Evolutionary conservation across 1,140 invertebrate genomes (phyloP), one percentile per base, ranked within the genome.

Genomic region (Hesperophylax magnus): DNA sequence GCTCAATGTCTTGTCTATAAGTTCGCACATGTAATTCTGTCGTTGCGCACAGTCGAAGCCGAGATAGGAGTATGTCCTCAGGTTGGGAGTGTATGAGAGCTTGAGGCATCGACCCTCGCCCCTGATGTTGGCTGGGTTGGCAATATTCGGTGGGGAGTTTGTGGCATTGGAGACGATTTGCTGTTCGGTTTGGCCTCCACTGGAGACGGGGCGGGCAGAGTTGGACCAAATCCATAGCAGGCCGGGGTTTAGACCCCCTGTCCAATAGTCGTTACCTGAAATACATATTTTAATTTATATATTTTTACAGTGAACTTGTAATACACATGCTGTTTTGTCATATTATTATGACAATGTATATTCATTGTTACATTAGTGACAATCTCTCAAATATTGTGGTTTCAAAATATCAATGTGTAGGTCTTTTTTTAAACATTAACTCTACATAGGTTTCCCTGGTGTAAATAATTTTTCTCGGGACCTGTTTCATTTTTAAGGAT

Each of bases 181-280:
- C 67, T 85, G 84, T 56, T 84, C 84, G 52, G 86, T 88, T 77
- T 86, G 86, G 61, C 86, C 85, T 22, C 91, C 86, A 86, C 86
- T 86, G 75, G 86, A 81, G 75, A 96, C 93, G 0, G 95, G 94
- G 81, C 93, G 91, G 0, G 94, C 95, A 56, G 94, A 95, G 82
- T 93, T 94, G 8, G 94, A 93, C 95, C 95, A 96, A 85, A 96
- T 96, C 95, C 95, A 96, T 20, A 96, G 88, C 1, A 96, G 89
- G 17, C 95, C 95, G 0, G 95, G 95, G 88, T 96, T 96, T 17
- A 96, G 87, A 1, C 95, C 95, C 8, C 94, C 95, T 8, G 95
- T 94, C 95, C 95, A 96, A 86, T 92, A 96, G 84, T 94, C 94
- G 82, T 90, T 91, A 0, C 93, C 93, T 93, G 85, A 6, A 75